Percentiles rank a stretch among this genome's conserved stretches.
phyloP scores from a whole-genome alignment of 2,797 vertebrate species.

The Labroides dimidiatus region DNA sequence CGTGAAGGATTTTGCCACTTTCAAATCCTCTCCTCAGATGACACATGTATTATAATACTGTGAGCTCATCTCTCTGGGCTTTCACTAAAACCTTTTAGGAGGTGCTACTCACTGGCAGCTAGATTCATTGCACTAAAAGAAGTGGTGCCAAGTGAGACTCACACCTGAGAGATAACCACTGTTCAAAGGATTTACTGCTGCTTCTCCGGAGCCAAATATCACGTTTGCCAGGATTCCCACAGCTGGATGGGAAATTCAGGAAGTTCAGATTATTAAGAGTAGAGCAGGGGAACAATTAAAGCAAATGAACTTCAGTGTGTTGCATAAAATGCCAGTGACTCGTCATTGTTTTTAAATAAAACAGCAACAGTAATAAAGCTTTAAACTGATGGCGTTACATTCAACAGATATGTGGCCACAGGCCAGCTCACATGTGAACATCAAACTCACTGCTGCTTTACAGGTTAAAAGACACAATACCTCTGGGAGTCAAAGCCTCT shows the following conservation, averaged over 20 bases:
- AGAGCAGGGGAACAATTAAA: neutral
- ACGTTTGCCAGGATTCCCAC: conserved; percentile 20
- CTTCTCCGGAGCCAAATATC: conserved; percentile 30
- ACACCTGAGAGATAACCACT: conserved; percentile 53
- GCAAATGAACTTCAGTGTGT: no score
- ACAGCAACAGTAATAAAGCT: conserved; percentile 5
- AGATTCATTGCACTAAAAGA: conserved; percentile 51
- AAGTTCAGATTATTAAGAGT: neutral
- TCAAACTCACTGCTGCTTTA: conserved; percentile 37
- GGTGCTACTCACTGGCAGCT: conserved; percentile 36
- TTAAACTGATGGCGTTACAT: conserved; percentile 19
- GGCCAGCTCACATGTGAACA: conserved; percentile 30
- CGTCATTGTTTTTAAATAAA: conserved; percentile 4
- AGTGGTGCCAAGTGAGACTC: conserved; percentile 49
- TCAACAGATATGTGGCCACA: conserved; percentile 17
- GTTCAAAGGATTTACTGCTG: conserved; percentile 33
- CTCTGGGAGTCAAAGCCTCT: conserved; percentile 48
- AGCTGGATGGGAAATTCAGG: conserved; percentile 2
- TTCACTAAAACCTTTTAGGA: conserved; percentile 45
- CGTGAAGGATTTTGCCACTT: conserved; percentile 13
- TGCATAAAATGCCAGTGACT: no score
- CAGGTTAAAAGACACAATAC: conserved; percentile 62
- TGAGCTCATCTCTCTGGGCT: conserved; percentile 36
- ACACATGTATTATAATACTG: conserved; percentile 39
- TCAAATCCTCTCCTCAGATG: conserved; percentile 44